phyloP scores from a whole-genome alignment of 1,140 invertebrate genomes.

The Paraescarpia echinospica region DNA sequence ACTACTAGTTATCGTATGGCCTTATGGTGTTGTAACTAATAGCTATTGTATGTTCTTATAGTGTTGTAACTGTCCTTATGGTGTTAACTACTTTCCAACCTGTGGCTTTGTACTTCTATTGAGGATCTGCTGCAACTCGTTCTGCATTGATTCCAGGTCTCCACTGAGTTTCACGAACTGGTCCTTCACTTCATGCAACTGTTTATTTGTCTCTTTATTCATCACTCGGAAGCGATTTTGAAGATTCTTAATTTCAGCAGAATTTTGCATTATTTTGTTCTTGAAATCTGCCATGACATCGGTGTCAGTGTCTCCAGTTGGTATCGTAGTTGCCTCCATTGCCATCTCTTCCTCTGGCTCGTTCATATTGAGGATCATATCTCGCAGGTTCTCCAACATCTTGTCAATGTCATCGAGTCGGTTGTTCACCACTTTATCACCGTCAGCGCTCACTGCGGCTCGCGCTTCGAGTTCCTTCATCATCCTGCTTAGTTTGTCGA shows the following conservation, averaged over 20 bases:
- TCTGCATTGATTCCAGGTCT: background rate
- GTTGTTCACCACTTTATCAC: background rate
- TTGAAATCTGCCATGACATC: background rate
- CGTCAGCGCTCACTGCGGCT: background rate
- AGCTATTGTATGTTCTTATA: background rate
- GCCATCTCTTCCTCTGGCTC: background rate
- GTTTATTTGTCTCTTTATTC: background rate
- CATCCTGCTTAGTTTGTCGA: background rate
- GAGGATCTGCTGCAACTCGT: background rate
- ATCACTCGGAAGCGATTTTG: background rate
- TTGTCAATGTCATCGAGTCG: background rate
- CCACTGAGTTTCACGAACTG: background rate
- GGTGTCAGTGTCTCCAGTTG: background rate
- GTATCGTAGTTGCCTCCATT: background rate
- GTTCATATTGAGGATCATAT: background rate
- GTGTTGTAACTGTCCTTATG: background rate
- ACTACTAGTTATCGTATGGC: no score
- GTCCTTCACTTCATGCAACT: background rate
- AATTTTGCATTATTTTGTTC: background rate
- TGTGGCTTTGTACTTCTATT: background rate
- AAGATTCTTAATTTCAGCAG: background rate
- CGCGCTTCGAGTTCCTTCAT: background rate
- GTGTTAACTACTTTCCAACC: background rate
- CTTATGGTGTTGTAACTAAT: no score
- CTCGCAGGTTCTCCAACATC: background rate